Evolutionary conservation across 2,888 invertebrate genomes (phyloP), one percentile per base, ranked within the genome.

Genomic region (Hydraecia micacea): DNA sequence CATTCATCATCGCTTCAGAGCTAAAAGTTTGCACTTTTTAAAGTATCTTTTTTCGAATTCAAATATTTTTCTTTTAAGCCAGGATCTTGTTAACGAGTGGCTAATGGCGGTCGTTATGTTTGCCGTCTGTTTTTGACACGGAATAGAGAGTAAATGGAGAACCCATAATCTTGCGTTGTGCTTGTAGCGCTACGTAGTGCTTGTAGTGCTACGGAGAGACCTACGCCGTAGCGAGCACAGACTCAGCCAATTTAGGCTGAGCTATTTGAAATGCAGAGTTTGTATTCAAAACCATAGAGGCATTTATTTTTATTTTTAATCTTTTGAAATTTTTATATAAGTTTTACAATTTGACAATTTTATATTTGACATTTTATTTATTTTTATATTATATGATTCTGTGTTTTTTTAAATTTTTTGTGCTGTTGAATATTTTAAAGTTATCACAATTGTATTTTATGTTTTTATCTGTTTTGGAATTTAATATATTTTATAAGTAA

Each of bases 21-120:
- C 60, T 72, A 66, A 78, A 86, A 87, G 73, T 71, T 79, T 70
- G 63, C 73, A 75, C 65, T 75, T 78, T 68, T 71, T 52, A 65
- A 76, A 83, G 81, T 69, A 75, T 75, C 13, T 80, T 85, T 80
- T 81, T 85, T 79, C 58, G 49, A 70, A 79, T 80, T 73, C 70
- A 82, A 82, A 85, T 78, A 87, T 83, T 86, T 81, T 85, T 86
- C 74, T 77, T 88, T 88, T 89, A 90, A 90, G 76, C 68, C 36
- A 75, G 72, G 76, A 86, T 86, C 78, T 75, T 87, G 79, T 83
- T 88, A 91, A 90, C 87, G 88, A 90, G 90, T 88, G 90, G 89
- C 89, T 91, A 91, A 92, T 91, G 91, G 90, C 86, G 83, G 87
- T 86, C 87, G 83, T 90, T 88, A 86, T 69, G 55, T 49, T 62